Evolutionary conservation across 2,113 vertebrate genomes (phyloP), one percentile per base, ranked within the genome.

Genomic region (Boleophthalmus pectinirostris): DNA sequence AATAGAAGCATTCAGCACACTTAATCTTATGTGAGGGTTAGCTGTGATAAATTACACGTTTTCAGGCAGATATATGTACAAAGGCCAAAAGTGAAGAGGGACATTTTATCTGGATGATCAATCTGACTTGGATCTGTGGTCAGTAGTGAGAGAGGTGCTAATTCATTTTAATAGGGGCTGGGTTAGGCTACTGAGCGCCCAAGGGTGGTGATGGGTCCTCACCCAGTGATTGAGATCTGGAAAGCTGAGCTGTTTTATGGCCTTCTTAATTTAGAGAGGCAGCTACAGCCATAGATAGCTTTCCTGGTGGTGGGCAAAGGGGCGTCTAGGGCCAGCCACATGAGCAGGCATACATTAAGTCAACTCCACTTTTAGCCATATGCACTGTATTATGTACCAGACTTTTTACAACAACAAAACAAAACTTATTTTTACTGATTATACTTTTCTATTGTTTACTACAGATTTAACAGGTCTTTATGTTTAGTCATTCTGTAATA

Each of bases 201-300:
- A 89, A 63, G 80, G 61, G 47, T 84, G 76, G 80, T 72, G 90
- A 90, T 85, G 75, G 80, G 75, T 75, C 81, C 76, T 80, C 82
- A 82, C 76, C 79, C 82, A 78, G 75, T 85, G 83, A 92, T 66
- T 82, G 77, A 92, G 81, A 81, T 84, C 83, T 85, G 81, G 80
- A 87, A 87, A 86, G 87, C 75, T 53, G 66, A 85, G 79, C 79
- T 89, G 80, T 82, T 92, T 92, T 90, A 90, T 77, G 77, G 77
- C 81, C 75, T 67, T 79, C 70, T 85, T 89, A 80, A 88, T 93
- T 91, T 91, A 88, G 88, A 91, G 90, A 86, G 87, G 87, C 91
- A 92, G 77, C 61, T 75, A 81, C 78, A 83, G 75, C 86, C 77
- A 89, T 61, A 70, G 68, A 82, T 73, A 72, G 66, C 79, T 38